A percentile compares a stretch with the other conserved stretches of the same genome.
phyloP scores from a whole-genome alignment of 2,888 invertebrate genomes.

The Epistrophe eligans region DNA sequence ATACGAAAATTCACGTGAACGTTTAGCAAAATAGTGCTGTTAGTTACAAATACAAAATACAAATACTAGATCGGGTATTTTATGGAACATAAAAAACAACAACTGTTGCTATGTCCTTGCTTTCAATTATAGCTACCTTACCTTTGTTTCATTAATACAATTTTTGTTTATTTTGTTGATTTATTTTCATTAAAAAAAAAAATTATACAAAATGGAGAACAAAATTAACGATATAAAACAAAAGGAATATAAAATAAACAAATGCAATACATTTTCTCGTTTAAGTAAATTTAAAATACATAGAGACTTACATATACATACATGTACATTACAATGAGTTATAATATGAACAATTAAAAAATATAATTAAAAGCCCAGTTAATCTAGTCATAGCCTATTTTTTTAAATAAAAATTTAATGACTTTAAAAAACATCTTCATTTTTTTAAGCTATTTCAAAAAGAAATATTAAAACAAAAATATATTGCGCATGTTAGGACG shows the following conservation, averaged over 20 bases:
- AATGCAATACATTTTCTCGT: constrained; percentile 59
- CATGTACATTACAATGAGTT: constrained; percentile 11
- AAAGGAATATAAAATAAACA: constrained; percentile 33
- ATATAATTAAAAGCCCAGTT: constrained; percentile 21
- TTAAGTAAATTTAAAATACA: constrained; percentile 51
- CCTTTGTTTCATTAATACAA: neutral
- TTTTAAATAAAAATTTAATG: neutral
- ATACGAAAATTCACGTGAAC: too few species aligned
- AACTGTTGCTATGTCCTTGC: too few species aligned
- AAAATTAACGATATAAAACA: constrained; percentile 20
- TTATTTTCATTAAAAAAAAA: constrained; percentile 59
- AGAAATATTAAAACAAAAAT: neutral
- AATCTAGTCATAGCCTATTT: constrained; percentile 11
- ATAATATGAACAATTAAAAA: constrained; percentile 28
- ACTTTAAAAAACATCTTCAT: neutral
- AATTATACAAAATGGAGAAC: constrained; percentile 30
- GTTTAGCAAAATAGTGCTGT: too few species aligned
- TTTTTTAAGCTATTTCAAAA: neutral
- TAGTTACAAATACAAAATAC: too few species aligned
- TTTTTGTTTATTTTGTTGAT: constrained; percentile 10
- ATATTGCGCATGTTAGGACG: constrained; percentile 2
- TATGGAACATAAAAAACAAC: too few species aligned
- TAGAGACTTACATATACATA: neutral
- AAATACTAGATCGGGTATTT: too few species aligned
- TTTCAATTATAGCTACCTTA: too few species aligned